Evolutionary conservation across 2,113 vertebrate genomes (phyloP).

Genomic region (Otocyon megalotis): DNA sequence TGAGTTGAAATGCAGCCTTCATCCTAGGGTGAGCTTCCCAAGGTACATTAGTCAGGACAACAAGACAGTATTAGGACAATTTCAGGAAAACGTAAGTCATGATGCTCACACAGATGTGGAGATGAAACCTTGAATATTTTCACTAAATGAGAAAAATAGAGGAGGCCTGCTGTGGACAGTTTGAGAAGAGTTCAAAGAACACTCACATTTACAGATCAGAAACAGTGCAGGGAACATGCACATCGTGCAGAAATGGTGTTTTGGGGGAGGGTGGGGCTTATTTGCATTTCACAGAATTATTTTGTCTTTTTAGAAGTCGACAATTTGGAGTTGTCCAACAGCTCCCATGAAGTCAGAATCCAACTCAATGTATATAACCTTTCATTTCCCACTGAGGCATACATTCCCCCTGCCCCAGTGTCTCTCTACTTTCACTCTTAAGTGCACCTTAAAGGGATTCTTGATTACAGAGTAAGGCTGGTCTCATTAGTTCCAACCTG

Average conservation of each 20-base stretch:
- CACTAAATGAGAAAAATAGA: not conserved
- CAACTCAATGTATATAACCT: fast-evolving
- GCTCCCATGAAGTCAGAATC: not conserved
- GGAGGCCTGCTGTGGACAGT: not conserved
- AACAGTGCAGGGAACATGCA: not conserved
- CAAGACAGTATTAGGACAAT: not conserved
- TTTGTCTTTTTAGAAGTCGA: not conserved
- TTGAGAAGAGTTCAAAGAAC: not conserved
- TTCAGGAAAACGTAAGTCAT: not conserved
- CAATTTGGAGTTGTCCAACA: not conserved
- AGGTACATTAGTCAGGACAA: not conserved
- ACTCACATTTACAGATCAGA: not conserved
- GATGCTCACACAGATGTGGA: not conserved
- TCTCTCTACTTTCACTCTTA: not conserved
- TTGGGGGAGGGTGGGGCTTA: fast-evolving
- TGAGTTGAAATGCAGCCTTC: not conserved
- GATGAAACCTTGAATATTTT: not conserved
- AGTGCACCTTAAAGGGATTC: not conserved
- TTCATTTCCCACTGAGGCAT: not conserved
- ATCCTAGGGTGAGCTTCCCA: not conserved
- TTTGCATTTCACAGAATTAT: not conserved
- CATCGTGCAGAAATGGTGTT: too few relatives aligned
- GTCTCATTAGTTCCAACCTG: not conserved
- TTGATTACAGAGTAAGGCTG: not conserved
- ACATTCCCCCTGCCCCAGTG: not conserved